A percentile compares a stretch with the other conserved stretches of the same genome.
These are phyloP conservation scores for Sylvicola fuscatus DNA, from an alignment of 2,888 invertebrate genomes.

Conservation along the genomic window DNA sequence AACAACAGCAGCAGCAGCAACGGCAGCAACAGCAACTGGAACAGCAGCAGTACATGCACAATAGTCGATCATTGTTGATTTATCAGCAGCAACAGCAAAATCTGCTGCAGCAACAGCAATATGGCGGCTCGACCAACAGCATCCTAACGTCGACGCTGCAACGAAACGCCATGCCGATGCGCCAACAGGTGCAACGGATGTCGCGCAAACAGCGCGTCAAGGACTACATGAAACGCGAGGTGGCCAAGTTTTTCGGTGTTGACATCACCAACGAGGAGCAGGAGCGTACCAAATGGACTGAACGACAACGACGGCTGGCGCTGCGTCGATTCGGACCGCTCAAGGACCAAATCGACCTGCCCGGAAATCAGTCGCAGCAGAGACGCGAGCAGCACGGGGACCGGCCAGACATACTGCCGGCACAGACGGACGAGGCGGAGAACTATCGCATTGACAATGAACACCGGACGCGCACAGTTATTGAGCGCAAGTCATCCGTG, in stretches of 20 bases:
- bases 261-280: slow-evolving; percentile 18
- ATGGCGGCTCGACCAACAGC: slow-evolving; percentile 5
- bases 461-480: slow-evolving; percentile 43
- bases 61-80: slow-evolving; percentile 6
- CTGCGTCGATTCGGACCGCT: slow-evolving; percentile 18
- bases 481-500: slow-evolving; percentile 22
- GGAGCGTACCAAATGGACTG: slow-evolving; percentile 19
- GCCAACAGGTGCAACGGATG: slow-evolving; percentile 11
- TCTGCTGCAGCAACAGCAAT: slow-evolving; percentile 2
- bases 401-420: slow-evolving; percentile 23
- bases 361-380: slow-evolving; percentile 1
- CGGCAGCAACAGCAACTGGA: slow-evolving; percentile 7
- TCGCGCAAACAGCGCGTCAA: slow-evolving; percentile 20
- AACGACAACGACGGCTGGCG: slow-evolving; percentile 21
- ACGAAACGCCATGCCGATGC: slow-evolving; percentile 10
- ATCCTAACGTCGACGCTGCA: slow-evolving; percentile 6
- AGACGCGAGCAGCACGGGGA: slow-evolving; percentile 10
- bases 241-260: slow-evolving; percentile 23
- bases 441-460: slow-evolving; percentile 35
- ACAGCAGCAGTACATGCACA: slow-evolving; percentile 7
- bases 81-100: slow-evolving; percentile 5
- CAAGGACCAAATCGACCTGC: slow-evolving; percentile 2
- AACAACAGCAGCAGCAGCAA: slow-evolving; percentile 8
- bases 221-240: slow-evolving; percentile 19
- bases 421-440: slow-evolving; percentile 5